phyloP scores from a whole-genome alignment of 2,888 invertebrate species.

The Orthosia incerta region DNA sequence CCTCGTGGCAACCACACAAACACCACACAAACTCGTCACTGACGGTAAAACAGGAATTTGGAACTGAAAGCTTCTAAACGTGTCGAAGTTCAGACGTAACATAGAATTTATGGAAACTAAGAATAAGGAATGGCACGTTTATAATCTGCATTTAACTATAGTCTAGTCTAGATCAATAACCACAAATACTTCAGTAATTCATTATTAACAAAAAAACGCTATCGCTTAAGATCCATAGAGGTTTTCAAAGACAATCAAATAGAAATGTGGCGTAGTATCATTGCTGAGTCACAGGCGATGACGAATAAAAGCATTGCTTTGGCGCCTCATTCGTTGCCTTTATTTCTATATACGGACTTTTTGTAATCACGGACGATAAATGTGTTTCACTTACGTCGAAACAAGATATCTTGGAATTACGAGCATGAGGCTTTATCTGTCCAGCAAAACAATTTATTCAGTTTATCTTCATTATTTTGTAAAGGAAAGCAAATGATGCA shows the following conservation, averaged over 20 bases:
- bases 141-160: neutral
- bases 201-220: no score
- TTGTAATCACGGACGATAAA: conserved; percentile 31
- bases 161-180: neutral
- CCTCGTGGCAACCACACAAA: no score
- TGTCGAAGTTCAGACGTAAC: conserved; percentile 9
- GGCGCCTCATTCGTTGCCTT: conserved; percentile 40
- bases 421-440: neutral
- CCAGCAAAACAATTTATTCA: conserved; percentile 1
- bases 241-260: conserved; percentile 39
- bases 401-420: conserved; percentile 19
- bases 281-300: conserved; percentile 55
- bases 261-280: conserved; percentile 48
- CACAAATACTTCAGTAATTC: neutral
- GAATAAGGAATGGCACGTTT: neutral
- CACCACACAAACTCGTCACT: conserved; percentile 15
- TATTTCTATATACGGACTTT: conserved; percentile 43
- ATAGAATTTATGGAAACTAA: neutral
- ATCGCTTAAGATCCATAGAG: conserved; percentile 15
- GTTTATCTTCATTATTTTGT: neutral
- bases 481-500: neutral
- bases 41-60: conserved; percentile 57
- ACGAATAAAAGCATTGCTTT: conserved; percentile 47
- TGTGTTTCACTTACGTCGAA: conserved; percentile 28
- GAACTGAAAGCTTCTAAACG: conserved; percentile 33